A percentile compares a stretch with the other conserved stretches of the same genome.
These are phyloP conservation scores for Coelogynopora nodosa DNA, from an alignment of 2,888 invertebrate genomes.

Conservation along the genomic window DNA sequence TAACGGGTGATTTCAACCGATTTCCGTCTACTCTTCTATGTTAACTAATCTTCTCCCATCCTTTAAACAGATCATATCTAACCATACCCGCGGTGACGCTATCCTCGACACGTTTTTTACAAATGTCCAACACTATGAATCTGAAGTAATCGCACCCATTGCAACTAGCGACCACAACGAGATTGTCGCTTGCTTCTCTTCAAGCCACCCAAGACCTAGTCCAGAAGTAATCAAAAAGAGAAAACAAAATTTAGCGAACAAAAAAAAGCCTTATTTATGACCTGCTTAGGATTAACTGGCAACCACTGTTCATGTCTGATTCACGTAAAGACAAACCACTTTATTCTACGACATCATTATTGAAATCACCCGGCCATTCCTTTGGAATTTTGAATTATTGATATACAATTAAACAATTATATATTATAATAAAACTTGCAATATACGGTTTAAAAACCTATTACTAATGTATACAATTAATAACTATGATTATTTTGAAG, in stretches of 20 bases:
- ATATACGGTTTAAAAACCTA: no score
- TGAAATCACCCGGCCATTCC: no score
- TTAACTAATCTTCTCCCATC: not conserved
- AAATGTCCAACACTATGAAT: conserved; percentile 9
- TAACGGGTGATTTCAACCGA: not conserved
- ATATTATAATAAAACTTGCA: no score
- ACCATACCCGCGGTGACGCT: not conserved
- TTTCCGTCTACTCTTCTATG: not conserved
- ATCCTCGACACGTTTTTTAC: not conserved
- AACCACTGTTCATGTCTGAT: not conserved
- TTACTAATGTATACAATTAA: no score
- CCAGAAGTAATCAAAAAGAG: conserved; percentile 3
- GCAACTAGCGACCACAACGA: conserved; percentile 23
- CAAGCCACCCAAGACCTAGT: not conserved
- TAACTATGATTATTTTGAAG: no score
- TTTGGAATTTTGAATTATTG: no score
- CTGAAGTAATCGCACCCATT: not conserved
- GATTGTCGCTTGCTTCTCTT: not conserved
- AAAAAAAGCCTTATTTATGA: not conserved
- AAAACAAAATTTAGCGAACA: no score
- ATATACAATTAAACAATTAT: no score
- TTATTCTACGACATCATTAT: conserved; percentile 19
- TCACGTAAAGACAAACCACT: conserved; percentile 3
- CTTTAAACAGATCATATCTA: not conserved
- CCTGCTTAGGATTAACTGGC: not conserved